Evolutionary conservation across 1,140 invertebrate species (phyloP).

Genomic region (Lasioglossum baleicum): DNA sequence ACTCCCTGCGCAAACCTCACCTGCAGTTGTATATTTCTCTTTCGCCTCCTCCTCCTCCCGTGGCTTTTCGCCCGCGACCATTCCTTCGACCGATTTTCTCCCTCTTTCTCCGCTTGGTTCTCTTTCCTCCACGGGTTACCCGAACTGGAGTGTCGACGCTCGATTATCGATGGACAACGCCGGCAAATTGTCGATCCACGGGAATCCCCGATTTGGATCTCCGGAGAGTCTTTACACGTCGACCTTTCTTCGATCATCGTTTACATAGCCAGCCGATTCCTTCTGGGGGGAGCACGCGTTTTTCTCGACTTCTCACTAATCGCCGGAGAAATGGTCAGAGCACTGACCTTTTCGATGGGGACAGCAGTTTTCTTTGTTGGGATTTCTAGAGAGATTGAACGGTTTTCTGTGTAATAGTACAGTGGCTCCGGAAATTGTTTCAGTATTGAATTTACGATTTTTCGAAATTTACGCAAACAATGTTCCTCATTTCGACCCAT

Average conservation of each 20-base stretch:
- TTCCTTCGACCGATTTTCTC: not conserved
- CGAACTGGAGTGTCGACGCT: conserved; percentile 18
- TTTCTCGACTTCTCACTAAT: no score
- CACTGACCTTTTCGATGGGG: no score
- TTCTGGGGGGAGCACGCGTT: no score
- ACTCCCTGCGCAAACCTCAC: conserved; percentile 3
- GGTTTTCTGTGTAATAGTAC: no score
- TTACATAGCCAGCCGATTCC: not conserved
- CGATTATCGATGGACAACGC: conserved; percentile 3
- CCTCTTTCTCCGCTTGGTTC: not conserved
- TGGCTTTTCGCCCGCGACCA: conserved; percentile 3
- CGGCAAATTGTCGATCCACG: not conserved
- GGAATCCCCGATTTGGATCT: not conserved
- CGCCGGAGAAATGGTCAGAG: no score
- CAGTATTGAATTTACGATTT: no score
- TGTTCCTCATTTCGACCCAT: no score
- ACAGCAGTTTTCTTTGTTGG: no score
- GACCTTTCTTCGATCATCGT: not conserved
- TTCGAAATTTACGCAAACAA: no score
- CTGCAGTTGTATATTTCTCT: conserved; percentile 21
- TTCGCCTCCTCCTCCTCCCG: not conserved
- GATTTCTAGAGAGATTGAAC: no score
- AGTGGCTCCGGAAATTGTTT: no score
- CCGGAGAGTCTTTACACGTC: not conserved
- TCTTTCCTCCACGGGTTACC: not conserved